phyloP scores from a whole-genome alignment of 2,888 invertebrate genomes.

The Rhamphomyia laevipes region DNA sequence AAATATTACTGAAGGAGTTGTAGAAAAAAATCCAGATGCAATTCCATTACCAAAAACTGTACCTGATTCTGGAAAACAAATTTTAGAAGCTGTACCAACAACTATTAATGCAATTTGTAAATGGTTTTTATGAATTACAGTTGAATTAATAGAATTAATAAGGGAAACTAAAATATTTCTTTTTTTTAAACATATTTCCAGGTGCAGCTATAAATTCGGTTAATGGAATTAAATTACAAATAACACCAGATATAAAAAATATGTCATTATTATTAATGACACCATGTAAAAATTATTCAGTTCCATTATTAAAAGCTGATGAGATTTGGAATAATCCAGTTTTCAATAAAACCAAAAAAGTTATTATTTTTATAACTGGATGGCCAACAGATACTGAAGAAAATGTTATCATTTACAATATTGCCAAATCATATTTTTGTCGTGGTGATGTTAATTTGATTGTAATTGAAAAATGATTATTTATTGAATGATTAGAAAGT shows the following conservation, averaged over 20 bases:
- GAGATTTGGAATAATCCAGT: constrained; percentile 28
- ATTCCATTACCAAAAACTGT: constrained; percentile 19
- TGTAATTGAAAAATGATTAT: too few relatives aligned
- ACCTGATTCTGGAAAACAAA: constrained; percentile 27
- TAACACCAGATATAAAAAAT: constrained; percentile 25
- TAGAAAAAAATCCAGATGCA: constrained; percentile 8
- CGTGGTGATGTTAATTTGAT: constrained; percentile 33
- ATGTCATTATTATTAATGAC: constrained; percentile 31
- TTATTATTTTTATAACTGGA: constrained; percentile 32
- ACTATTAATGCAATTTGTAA: constrained; percentile 30
- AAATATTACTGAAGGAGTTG: constrained; percentile 4
- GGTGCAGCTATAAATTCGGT: constrained; percentile 29
- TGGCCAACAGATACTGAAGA: constrained; percentile 32
- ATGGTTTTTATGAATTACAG: neutral
- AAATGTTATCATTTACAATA: constrained; percentile 20
- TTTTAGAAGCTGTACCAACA: constrained; percentile 27
- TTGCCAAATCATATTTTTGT: constrained; percentile 30
- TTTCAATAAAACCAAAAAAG: constrained; percentile 27
- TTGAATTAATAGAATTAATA: neutral
- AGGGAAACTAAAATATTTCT: too few relatives aligned
- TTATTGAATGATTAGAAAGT: too few relatives aligned
- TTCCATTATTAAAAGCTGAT: constrained; percentile 25
- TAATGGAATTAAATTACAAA: constrained; percentile 22
- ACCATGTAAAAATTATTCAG: constrained; percentile 22
- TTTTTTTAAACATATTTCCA: constrained; percentile 13